Evolutionary conservation across 2,888 invertebrate species (phyloP).

Genomic region (Molanna angustata): DNA sequence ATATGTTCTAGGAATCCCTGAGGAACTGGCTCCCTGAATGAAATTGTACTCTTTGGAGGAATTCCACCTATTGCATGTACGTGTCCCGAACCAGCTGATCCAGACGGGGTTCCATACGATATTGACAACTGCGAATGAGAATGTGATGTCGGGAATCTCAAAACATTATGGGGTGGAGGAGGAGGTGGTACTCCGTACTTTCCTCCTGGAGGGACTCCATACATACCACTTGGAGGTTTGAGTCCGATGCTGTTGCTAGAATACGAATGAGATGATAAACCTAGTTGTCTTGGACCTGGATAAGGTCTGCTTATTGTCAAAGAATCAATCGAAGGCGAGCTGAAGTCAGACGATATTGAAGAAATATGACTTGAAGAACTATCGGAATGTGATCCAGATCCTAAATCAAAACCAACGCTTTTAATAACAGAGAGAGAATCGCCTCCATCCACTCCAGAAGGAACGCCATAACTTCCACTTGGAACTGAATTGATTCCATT

Average conservation of each 20-base stretch:
- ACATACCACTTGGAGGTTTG: slow-evolving; percentile 59
- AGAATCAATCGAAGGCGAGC: slow-evolving; percentile 48
- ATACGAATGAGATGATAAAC: slow-evolving; percentile 35
- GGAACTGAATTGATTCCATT: slow-evolving; percentile 32
- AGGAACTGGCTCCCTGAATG: slow-evolving; percentile 73
- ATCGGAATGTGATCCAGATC: slow-evolving; percentile 3
- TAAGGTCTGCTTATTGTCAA: slow-evolving; percentile 39
- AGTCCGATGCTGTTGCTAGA: slow-evolving; percentile 41
- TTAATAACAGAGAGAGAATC: slow-evolving; percentile 40
- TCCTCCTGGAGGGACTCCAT: slow-evolving; percentile 59
- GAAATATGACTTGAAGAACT: slow-evolving; percentile 5
- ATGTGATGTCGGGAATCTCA: slow-evolving; percentile 34
- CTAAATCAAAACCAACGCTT: slow-evolving; percentile 44
- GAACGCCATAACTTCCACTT: slow-evolving; percentile 31
- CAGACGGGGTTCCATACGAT: slow-evolving; percentile 48
- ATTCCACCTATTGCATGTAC: slow-evolving; percentile 43
- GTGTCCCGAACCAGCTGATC: slow-evolving; percentile 40
- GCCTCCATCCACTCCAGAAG: slow-evolving; percentile 15
- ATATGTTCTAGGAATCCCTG: slow-evolving; percentile 65
- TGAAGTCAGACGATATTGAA: slow-evolving; percentile 41
- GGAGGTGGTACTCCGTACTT: slow-evolving; percentile 46
- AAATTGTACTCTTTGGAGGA: slow-evolving; percentile 60
- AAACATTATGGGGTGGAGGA: slow-evolving; percentile 37
- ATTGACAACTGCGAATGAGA: slow-evolving; percentile 41
- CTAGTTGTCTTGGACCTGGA: slow-evolving; percentile 45